Evolutionary conservation across 2,797 vertebrate species (phyloP), one percentile per base, ranked within the genome.

Genomic region (Notoglanidium macrostoma): DNA sequence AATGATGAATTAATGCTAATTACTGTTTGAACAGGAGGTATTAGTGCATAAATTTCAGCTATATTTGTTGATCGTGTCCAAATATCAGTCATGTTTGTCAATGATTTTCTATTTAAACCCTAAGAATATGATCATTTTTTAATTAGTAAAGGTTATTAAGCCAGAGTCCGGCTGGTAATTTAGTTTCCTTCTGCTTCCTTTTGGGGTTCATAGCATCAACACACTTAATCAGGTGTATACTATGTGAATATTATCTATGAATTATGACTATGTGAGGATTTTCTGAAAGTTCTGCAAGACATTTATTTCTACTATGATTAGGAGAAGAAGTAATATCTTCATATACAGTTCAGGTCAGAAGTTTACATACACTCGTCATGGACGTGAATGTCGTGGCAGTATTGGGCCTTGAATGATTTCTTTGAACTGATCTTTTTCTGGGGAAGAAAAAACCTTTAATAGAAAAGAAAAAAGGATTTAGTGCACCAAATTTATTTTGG

Each of bases 91-190:
- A 40, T 44, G 11, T 79, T 55, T n/a, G 14, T 67, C 46, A 2
- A 46, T n/a, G 0, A 40, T 86, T 17, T 67, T 63, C 57, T 78
- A 61, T 35, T 14, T 26, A 29, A 65, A 59, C 35, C 46, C 72
- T 77, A 29, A 73, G 51, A 40, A 59, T 23, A 4, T n/a, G 61
- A 68, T 40, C 19, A 6, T 67, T 29, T 14, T 54, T 32, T 79
- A 35, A 78, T 59, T 19, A 1, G 84, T 32, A 63, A 21, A 51
- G 84, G 29, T 77, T 61, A 86, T n/a, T 68, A 40, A 49, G 74
- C 59, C 63, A 72, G 26, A 29, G 23, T 11, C 51, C 54, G 46
- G 40, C 70, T 44, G 70, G 70, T 44, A n/a, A 67, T 67, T 67
- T 32, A 70, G 17, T 11, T 55, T 57, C 29, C 67, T 40, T 73